These are phyloP conservation scores for Elephas maximus DNA, from an alignment of 2,113 vertebrate genomes.

Conservation along the genomic window DNA sequence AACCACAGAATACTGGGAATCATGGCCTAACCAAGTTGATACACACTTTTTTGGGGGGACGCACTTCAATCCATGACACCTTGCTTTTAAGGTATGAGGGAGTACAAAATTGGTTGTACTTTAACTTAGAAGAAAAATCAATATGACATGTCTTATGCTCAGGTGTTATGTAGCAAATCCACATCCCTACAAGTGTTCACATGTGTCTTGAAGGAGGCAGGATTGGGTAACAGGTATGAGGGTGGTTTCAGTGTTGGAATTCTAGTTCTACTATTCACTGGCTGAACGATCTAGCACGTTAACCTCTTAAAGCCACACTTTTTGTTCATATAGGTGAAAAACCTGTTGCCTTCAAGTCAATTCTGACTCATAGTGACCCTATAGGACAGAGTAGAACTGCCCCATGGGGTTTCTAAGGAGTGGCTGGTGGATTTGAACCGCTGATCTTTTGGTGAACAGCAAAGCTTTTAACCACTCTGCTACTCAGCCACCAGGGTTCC, in stretches of 20 bases:
- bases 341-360: too few species aligned
- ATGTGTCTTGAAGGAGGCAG: background rate
- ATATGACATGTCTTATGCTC: background rate
- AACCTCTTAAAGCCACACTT: background rate
- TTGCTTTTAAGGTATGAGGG: background rate
- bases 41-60: too few species aligned
- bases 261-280: background rate
- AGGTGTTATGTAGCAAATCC: background rate
- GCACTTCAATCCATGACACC: too few species aligned
- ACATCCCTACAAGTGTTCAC: background rate
- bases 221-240: background rate
- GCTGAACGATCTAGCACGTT: background rate
- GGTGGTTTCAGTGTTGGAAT: background rate
- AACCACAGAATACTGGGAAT: too few species aligned
- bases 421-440: too few species aligned
- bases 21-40: too few species aligned
- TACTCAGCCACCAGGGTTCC: too few species aligned
- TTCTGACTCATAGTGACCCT: too few species aligned
- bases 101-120: background rate
- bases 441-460: too few species aligned
- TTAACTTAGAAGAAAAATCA: background rate
- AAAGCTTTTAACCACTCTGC: too few species aligned
- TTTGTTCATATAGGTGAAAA: background rate
- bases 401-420: too few species aligned
- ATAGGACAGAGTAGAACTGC: too few species aligned